Conservation (phyloP, 2,888 invertebrate genomes). For the Drosophila melanosoma region DNA sequence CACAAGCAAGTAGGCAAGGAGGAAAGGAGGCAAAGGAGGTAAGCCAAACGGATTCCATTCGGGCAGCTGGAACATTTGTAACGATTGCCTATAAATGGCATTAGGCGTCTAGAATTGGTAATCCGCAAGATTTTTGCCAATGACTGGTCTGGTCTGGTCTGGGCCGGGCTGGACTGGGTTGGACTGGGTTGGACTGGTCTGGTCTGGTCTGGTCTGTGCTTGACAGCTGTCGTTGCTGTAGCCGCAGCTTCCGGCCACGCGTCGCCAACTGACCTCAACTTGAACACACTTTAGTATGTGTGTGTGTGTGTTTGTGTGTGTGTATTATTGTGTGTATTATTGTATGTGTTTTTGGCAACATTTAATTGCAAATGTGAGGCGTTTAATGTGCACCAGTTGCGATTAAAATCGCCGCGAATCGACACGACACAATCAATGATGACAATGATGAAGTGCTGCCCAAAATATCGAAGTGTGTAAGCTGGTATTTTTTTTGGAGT, state of each 20-base stretch:
- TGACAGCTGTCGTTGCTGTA: slow-evolving; percentile 49
- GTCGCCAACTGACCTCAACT: slow-evolving; percentile 72
- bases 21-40: background rate
- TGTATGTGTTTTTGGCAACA: slow-evolving; percentile 38
- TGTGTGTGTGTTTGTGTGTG: slow-evolving; percentile 20
- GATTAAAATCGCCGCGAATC: slow-evolving; percentile 77
- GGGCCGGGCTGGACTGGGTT: background rate
- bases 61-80: slow-evolving; percentile 76
- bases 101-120: slow-evolving; percentile 81
- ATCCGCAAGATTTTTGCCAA: slow-evolving; percentile 77
- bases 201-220: slow-evolving; percentile 25
- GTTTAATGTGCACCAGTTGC: slow-evolving; percentile 70
- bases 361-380: slow-evolving; percentile 81
- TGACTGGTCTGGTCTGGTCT: slow-evolving; percentile 19
- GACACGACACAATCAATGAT: slow-evolving; percentile 70
- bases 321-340: background rate
- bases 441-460: slow-evolving; percentile 64
- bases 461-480: slow-evolving; percentile 7
- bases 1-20: too few relatives aligned
- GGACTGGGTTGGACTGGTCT: background rate
- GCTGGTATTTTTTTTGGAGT: slow-evolving; percentile 12
- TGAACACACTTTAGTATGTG: slow-evolving; percentile 39
- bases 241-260: slow-evolving; percentile 64
- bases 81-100: slow-evolving; percentile 79
- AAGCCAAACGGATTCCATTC: slow-evolving; percentile 16